phyloP scores from a whole-genome alignment of 2,797 vertebrate species.

The Microtus agrestis region DNA sequence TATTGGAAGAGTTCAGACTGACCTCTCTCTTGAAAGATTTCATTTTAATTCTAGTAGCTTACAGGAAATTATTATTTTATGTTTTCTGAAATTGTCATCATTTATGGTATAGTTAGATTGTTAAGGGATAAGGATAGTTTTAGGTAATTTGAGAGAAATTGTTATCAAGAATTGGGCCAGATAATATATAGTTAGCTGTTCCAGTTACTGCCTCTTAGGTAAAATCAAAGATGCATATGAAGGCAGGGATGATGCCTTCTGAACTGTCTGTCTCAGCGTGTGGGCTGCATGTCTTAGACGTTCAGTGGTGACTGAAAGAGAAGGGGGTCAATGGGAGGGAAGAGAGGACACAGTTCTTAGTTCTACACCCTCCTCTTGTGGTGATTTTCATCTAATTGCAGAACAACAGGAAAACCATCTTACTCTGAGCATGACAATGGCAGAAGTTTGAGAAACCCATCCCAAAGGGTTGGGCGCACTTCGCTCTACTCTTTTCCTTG shows the following conservation, averaged over 20 bases:
- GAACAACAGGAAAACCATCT: constrained; percentile 28
- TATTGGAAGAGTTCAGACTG: constrained; percentile 84
- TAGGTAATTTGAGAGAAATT: constrained; percentile 53
- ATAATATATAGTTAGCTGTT: constrained; percentile 55
- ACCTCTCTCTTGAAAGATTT: constrained; percentile 83
- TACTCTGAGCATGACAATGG: neutral
- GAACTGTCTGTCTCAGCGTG: neutral
- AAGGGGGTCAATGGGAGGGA: constrained; percentile 25
- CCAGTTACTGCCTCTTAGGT: constrained; percentile 56
- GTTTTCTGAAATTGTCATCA: constrained; percentile 68
- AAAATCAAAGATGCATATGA: constrained; percentile 50
- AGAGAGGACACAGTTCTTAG: neutral
- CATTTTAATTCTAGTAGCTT: constrained; percentile 74
- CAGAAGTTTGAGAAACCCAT: constrained; percentile 39
- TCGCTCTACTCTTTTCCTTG: constrained; percentile 8
- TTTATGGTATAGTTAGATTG: constrained; percentile 57
- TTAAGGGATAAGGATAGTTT: constrained; percentile 66
- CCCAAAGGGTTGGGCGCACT: neutral
- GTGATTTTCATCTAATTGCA: constrained; percentile 2
- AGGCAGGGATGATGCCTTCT: constrained; percentile 36
- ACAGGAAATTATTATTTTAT: constrained; percentile 69
- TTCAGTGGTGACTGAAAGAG: constrained; percentile 10
- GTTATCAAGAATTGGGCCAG: constrained; percentile 20
- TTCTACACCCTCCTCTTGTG: neutral
- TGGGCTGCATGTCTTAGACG: neutral